phyloP scores from a whole-genome alignment of 2,888 invertebrate species.

The Muschampia plurimacula region DNA sequence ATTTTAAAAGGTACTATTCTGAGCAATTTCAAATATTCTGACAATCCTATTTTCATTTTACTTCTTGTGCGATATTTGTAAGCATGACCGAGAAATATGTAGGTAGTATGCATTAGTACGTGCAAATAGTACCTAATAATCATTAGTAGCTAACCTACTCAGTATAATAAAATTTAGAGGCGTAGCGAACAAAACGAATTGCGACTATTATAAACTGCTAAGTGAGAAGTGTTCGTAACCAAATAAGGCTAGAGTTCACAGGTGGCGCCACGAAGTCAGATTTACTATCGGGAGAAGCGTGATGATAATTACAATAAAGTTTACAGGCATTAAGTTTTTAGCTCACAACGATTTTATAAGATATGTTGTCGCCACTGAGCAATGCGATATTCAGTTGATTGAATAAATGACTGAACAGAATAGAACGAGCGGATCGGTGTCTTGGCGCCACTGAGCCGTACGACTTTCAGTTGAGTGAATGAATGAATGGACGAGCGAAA shows the following conservation, averaged over 20 bases:
- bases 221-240: slow-evolving; percentile 35
- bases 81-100: neutral
- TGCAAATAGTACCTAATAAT: neutral
- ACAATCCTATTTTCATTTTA: neutral
- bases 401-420: too few species aligned
- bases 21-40: too few species aligned
- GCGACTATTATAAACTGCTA: slow-evolving; percentile 19
- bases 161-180: neutral
- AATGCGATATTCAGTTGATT: too few species aligned
- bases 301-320: slow-evolving; percentile 21
- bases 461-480: too few species aligned
- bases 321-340: too few species aligned
- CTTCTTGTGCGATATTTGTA: neutral
- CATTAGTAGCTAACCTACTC: neutral
- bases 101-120: neutral
- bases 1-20: too few species aligned
- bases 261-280: slow-evolving; percentile 49
- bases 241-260: slow-evolving; percentile 55
- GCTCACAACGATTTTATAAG: too few species aligned
- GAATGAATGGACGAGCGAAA: too few species aligned
- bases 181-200: slow-evolving; percentile 12
- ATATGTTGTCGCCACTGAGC: too few species aligned
- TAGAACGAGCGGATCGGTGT: too few species aligned
- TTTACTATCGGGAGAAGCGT: slow-evolving; percentile 33
- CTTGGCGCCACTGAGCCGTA: too few species aligned